phyloP scores from a whole-genome alignment of 2,797 vertebrate genomes.

The Dendrocincla fuliginosa region DNA sequence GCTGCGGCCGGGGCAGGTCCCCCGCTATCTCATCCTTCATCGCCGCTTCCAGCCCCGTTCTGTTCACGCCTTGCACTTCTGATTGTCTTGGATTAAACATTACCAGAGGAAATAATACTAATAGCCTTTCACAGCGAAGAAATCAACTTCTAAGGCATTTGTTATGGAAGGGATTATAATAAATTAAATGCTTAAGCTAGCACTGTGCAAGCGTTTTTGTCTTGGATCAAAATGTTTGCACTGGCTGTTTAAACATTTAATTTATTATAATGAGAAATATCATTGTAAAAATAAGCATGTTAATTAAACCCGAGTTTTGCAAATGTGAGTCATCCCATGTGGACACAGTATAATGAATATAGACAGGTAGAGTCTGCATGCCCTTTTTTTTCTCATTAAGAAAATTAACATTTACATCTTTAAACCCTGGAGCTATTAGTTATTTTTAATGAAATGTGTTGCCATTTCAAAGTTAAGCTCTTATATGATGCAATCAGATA shows the following conservation, averaged over 20 bases:
- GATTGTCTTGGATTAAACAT: constrained; percentile 71
- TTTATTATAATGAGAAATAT: constrained; percentile 80
- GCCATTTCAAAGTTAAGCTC: constrained; percentile 72
- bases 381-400: constrained; percentile 68
- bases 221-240: constrained; percentile 82
- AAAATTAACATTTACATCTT: constrained; percentile 72
- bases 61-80: constrained; percentile 66
- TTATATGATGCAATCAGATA: constrained; percentile 66
- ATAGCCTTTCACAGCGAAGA: constrained; percentile 66
- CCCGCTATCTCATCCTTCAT: constrained; percentile 34
- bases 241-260: constrained; percentile 82
- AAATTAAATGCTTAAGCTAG: constrained; percentile 82
- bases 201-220: constrained; percentile 79
- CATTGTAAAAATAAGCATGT: constrained; percentile 76
- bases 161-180: constrained; percentile 80
- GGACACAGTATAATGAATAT: constrained; percentile 74
- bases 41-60: constrained; percentile 44
- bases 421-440: constrained; percentile 75
- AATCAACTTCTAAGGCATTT: constrained; percentile 74
- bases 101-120: constrained; percentile 73
- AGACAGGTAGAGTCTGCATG: constrained; percentile 64
- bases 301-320: constrained; percentile 78
- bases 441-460: constrained; percentile 77
- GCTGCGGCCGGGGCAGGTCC: constrained; percentile 14
- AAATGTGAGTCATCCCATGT: constrained; percentile 71